Evolutionary conservation across 2,113 vertebrate genomes (phyloP), one percentile per base, ranked within the genome.

Genomic region (Guaruba guarouba): DNA sequence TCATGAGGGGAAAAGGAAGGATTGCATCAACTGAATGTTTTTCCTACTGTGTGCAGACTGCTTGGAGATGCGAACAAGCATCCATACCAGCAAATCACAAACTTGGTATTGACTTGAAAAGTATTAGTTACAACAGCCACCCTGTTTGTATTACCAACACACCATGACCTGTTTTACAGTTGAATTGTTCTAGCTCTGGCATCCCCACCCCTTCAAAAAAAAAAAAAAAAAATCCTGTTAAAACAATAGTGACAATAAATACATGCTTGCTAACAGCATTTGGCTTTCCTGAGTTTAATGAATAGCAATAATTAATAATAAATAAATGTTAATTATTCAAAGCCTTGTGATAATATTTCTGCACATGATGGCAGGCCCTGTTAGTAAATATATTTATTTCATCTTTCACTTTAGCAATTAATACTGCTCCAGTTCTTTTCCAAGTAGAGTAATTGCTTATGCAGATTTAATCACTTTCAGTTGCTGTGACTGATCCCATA

Each of bases 401-500:
- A 44, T 84, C 93, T 93, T 81, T 84, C 55, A 73, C 11, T 52
- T 28, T 23, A 55, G 31, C 49, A 83, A 95, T 96, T 87, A 93
- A 68, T 86, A 62, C 22, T 80, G 25, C 29, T 79, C 11, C 57
- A 29, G 54, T 80, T 94, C 24, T 33, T 88, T 63, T 61, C 39
- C 6, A 19, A 91, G 66, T 1, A 66, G 51, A 46, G 7, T 48
- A 78, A 66, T 17, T 85, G 14, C 10, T 61, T 89, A 11, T 67
- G 68, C 18, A 85, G 51, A 71, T 90, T 79, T 71, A 92, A 88
- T 91, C 18, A 75, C 13, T 93, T 81, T 89, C 80, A 24, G 27
- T 49, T 94, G 27, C n/a, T 75, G 37, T 95, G 89, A 96, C 70
- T 97, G 93, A 96, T 48, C 48, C 17, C 48, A 66, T 91, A 96